A percentile compares a stretch with the other conserved stretches of the same genome.
Conservation (phyloP, 2,797 vertebrate species). For the Pogonophryne albipinna region DNA sequence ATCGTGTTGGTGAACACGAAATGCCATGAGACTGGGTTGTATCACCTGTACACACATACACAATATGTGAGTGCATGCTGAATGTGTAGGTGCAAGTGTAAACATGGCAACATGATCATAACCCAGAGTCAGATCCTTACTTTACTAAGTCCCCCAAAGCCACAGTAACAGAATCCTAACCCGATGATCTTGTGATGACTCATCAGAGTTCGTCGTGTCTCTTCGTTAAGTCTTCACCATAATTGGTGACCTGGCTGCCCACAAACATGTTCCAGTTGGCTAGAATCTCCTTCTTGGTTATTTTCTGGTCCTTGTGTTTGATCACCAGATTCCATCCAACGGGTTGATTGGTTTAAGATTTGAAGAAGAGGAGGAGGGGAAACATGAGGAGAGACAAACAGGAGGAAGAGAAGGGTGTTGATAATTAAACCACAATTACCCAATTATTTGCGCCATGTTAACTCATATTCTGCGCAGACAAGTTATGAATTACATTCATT, state of each 20-base stretch:
- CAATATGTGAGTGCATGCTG: conserved; percentile 59
- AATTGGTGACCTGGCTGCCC: conserved; percentile 95
- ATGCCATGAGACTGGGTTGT: no score
- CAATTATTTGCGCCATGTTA: conserved; percentile 29
- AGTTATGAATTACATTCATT: background rate
- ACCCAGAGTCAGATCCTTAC: conserved; percentile 14
- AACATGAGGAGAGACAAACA: conserved; percentile 3
- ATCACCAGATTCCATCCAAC: conserved; percentile 54
- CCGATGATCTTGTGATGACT: background rate
- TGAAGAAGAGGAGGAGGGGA: conserved; percentile 23
- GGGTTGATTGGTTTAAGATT: conserved; percentile 55
- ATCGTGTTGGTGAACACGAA: no score
- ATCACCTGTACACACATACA: conserved; percentile 55
- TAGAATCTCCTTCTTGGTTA: conserved; percentile 92
- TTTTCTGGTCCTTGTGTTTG: conserved; percentile 87
- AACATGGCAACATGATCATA: conserved; percentile 1
- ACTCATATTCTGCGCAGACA: background rate
- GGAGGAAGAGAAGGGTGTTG: conserved; percentile 43
- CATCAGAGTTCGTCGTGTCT: conserved; percentile 92
- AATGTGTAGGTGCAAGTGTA: conserved; percentile 8
- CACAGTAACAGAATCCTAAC: conserved; percentile 18
- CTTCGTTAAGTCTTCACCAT: conserved; percentile 92
- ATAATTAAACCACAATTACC: conserved; percentile 66
- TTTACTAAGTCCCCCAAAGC: background rate
- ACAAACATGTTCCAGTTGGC: conserved; percentile 97